Base-by-base conservation (phyloP, 2,797 vertebrate genomes). In the Botia kubotai region DNA sequence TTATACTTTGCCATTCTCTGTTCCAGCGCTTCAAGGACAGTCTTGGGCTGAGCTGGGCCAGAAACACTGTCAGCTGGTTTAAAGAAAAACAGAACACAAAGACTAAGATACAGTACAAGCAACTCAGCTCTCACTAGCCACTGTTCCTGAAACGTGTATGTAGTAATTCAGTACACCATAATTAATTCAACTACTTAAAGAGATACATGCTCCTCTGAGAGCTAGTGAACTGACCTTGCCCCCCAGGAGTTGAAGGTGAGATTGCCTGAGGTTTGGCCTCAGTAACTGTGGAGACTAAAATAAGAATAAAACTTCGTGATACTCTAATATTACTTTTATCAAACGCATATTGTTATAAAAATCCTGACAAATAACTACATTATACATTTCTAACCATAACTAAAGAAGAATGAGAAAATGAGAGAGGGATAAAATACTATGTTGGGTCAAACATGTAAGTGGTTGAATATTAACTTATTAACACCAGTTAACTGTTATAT, bases 1-100 rank as follows among this genome's bases (percentile, higher is more conserved):
- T 66, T 91, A 84, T 99, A 99, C 86, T 95, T 97, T 80, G 93
- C 95, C 82, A 95, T 91, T 79, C 98, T 94, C 87, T 98, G 97
- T 82, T 98, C 96, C 4, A 99, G 87, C 2, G 96, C 96, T 71
- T 98, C 96, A 87, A 98, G 90, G 21, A 93, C 90, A 0, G 94
- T 93, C 88, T 87, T 94, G 29, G 96, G 95, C 85, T 94, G 90
- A 81, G 90, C 50, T 8, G 90, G 90, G 17, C 33, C 82, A 68
- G 58, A 72, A 52, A 68, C 2, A 2, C 6, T 68, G 36, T 33
- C 26, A n/a, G 36, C 66, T 69, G 46, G 1, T 11, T 23, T 0
- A 52, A 39, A 14, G 1, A 80, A 73, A 67, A 66, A 46, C 60
- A 57, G 19, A 69, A 29, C 14, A 73, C 21, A 6, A 60, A 55